phyloP scores from a whole-genome alignment of 1,140 invertebrate species.

The Nautilus pompilius region DNA sequence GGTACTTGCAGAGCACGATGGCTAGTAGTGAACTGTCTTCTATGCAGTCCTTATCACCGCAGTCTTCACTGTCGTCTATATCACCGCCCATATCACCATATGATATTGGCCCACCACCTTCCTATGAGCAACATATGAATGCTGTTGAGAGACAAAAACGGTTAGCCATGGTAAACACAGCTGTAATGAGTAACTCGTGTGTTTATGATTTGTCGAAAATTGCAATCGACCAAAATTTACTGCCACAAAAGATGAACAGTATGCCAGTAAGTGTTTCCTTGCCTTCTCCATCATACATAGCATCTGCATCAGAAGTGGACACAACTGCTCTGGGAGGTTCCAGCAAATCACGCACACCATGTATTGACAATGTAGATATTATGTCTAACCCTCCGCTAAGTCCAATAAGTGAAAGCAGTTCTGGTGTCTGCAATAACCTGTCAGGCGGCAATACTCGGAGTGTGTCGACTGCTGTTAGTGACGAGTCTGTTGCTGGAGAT shows the following conservation, averaged over 20 bases:
- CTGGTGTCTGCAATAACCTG: constrained; percentile 52
- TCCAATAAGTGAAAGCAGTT: constrained; percentile 64
- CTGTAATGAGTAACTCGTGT: neutral
- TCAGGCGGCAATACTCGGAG: constrained; percentile 50
- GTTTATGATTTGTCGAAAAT: neutral
- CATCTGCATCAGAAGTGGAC: neutral
- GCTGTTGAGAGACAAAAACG: constrained; percentile 17
- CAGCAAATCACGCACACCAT: constrained; percentile 6
- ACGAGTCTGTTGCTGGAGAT: constrained; percentile 94
- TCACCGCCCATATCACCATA: constrained; percentile 72
- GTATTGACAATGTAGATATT: constrained; percentile 31
- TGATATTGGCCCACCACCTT: constrained; percentile 51
- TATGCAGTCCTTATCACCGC: constrained; percentile 25
- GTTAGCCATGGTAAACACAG: neutral
- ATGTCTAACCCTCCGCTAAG: constrained; percentile 64
- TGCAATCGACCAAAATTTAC: neutral
- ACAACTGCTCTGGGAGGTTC: neutral
- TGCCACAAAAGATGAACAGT: neutral
- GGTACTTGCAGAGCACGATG: neutral
- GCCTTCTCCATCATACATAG: neutral
- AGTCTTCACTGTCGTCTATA: constrained; percentile 81
- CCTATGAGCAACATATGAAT: constrained; percentile 49
- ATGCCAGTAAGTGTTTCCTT: neutral
- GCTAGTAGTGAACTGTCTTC: constrained; percentile 15
- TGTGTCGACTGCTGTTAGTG: constrained; percentile 90